These are phyloP conservation scores for Choristoneura fumiferana DNA, from an alignment of 1,140 invertebrate species.

Conservation along the genomic window DNA sequence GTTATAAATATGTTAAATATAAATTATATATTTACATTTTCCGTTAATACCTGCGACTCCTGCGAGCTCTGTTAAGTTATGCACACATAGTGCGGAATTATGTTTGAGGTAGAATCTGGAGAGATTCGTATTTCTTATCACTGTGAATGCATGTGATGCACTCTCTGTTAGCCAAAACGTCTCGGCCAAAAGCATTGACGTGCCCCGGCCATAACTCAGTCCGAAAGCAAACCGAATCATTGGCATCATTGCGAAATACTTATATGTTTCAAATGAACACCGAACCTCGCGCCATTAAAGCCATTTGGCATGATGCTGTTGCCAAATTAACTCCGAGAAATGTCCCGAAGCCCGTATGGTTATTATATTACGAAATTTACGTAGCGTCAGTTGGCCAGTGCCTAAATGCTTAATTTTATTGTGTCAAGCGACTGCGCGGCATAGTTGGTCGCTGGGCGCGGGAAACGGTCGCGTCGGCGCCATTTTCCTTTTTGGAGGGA, in stretches of 20 bases:
- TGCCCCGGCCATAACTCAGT: neutral
- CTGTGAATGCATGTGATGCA: too few species aligned
- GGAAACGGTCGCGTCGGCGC: conserved; percentile 37
- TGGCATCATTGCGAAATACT: conserved; percentile 14
- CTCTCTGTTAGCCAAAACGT: too few species aligned
- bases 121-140: too few species aligned
- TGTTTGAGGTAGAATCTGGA: too few species aligned
- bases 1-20: too few species aligned
- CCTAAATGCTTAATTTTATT: conserved; percentile 53
- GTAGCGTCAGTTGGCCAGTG: conserved; percentile 25
- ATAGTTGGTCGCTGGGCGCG: conserved; percentile 39
- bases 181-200: neutral
- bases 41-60: too few species aligned
- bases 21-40: too few species aligned
- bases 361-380: conserved; percentile 35
- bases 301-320: conserved; percentile 35
- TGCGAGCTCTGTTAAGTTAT: too few species aligned
- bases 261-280: neutral
- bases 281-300: conserved; percentile 24
- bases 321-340: conserved; percentile 46
- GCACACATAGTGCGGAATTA: too few species aligned
- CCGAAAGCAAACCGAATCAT: conserved; percentile 5
- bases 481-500: conserved; percentile 27
- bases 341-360: conserved; percentile 32
- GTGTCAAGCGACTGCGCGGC: conserved; percentile 40